Base-by-base conservation (phyloP, 2,113 vertebrate species). In the Vireo altiloquus region DNA sequence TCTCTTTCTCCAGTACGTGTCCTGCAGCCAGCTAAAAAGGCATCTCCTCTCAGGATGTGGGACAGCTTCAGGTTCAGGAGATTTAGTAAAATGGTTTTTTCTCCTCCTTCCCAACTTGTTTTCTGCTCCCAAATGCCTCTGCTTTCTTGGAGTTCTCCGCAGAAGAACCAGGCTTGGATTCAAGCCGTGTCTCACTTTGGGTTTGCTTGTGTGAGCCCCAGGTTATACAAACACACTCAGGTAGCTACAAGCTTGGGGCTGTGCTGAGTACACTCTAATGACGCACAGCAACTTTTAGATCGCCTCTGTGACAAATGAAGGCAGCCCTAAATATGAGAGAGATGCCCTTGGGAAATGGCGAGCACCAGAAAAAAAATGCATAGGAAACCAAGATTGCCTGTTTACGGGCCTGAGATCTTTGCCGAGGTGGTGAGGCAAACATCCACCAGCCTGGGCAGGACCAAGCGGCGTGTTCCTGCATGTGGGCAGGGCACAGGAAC, bases 401-500 rank as follows among this genome's bases (percentile, higher is more conserved):
- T 56, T 84, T 25, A 37, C 4, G 2, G 31, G 46, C 4, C 49
- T 61, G 64, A 57, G 68, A 64, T 77, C 50, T 52, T 92, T 1
- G 2, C 25, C 18, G 42, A 52, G 37, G 31, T 42, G 50, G 12
- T 17, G 54, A 89, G 33, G 42, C 50, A 87, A 76, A 72, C 13
- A 42, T 7, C 63, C 42, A n/a, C 60, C n/a, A 30, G 47, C 56
- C 47, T 0, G 9, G 77, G 54, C 87, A 91, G 72, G 80, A 63
- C n/a, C 1, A 19, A 77, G 46, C 54, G 54, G 42, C 1, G 1
- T 23, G 49, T 53, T 72, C 63, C 68, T 42, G 46, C 37, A 0
- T 15, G 75, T 80, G 70, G 82, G 79, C 75, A 94, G 82, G 47
- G 70, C 6, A 5, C 30, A 42, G 35, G 72, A 54, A 15, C 3